phyloP scores from a whole-genome alignment of 1,140 invertebrate species.

The Drosophila seguyi region DNA sequence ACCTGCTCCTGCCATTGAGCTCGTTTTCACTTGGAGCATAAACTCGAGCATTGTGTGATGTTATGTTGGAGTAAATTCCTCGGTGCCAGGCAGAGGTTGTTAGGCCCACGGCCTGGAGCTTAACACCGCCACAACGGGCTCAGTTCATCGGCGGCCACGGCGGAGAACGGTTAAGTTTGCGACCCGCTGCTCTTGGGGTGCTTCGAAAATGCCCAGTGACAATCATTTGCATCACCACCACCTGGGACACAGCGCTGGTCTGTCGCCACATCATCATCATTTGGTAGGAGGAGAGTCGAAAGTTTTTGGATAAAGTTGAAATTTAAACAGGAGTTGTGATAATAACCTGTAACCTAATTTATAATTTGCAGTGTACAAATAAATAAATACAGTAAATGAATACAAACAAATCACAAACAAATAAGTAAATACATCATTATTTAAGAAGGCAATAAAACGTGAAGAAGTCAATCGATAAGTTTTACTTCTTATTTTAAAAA shows the following conservation, averaged over 20 bases:
- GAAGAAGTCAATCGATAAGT: background rate
- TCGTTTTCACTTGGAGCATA: conserved; percentile 78
- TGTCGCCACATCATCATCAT: conserved; percentile 83
- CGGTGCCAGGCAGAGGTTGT: conserved; percentile 54
- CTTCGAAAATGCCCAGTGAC: conserved; percentile 65
- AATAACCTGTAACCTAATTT: no score
- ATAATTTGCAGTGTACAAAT: no score
- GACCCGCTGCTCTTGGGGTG: conserved; percentile 1
- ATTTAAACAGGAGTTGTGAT: no score
- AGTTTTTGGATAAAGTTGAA: background rate
- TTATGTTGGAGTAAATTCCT: conserved; percentile 83
- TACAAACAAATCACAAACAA: background rate
- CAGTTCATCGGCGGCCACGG: conserved; percentile 49
- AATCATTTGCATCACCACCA: conserved; percentile 78
- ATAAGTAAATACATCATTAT: background rate
- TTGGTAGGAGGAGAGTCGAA: conserved; percentile 66
- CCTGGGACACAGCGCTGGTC: conserved; percentile 58
- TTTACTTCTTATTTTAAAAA: background rate
- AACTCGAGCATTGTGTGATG: conserved; percentile 71
- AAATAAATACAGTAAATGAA: background rate
- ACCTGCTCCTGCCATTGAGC: conserved; percentile 73
- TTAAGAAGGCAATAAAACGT: background rate
- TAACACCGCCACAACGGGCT: conserved; percentile 1
- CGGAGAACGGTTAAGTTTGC: conserved; percentile 41
- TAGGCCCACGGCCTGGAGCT: conserved; percentile 7